Base-by-base conservation (phyloP, 2,888 invertebrate genomes). In the Heliconius cydno region DNA sequence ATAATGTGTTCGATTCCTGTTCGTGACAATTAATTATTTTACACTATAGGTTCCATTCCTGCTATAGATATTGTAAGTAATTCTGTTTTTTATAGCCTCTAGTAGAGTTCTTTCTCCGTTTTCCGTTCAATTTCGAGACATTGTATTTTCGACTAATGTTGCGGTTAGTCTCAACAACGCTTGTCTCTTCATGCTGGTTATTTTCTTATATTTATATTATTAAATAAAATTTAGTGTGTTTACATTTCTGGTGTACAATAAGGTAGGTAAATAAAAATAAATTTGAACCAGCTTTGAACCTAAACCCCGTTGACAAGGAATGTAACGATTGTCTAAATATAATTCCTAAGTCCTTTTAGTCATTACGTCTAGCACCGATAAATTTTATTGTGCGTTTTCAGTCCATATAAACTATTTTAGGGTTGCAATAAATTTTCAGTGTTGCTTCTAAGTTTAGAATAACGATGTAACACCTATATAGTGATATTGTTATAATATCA, bases 361-460 rank as follows among this genome's bases (percentile, higher is more conserved):
- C 46, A 22, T 65, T 28, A 34, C 41, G 38, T 65, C 10, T 63
- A 75, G 28, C 67, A 30, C 52, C 28, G 30, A 74, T 67, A 65
- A 60, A 68, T 75, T 71, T 72, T 76, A 79, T 63, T 66, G 57
- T 41, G 46, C 79, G 73, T 79, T 81, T 77, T 66, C 75, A 79
- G 70, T 60, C 38, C 57, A 57, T 75, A 80, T 66, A 80, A 80
- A 77, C 70, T 79, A 81, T 79, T 81, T 79, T 70, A 74, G 77
- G 74, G 70, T 34, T 57, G 63, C 68, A 79, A 75, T 81, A 81
- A 81, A 81, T 81, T 81, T 63, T 30, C 57, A 77, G 65, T 70
- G 30, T 73, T 60, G 73, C 57, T 65, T 41, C 38, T 34, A 15
- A 74, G 78, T 71, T 80, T 63, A 30, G 57, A 9, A 57, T 30